phyloP scores from a whole-genome alignment of 1,140 invertebrate species.

The Dendroctonus ponderosae region DNA sequence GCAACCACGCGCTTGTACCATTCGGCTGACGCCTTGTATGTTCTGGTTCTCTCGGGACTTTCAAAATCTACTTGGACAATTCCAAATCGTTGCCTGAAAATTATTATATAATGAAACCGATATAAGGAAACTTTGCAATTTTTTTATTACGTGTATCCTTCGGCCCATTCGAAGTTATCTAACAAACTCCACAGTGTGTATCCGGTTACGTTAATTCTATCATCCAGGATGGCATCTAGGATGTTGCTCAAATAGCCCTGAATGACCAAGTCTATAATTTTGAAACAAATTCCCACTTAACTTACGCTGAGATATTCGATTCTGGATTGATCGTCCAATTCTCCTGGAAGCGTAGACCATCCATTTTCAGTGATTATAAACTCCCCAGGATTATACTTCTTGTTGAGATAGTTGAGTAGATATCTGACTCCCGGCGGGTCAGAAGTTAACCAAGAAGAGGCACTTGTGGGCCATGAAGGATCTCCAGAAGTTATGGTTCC shows the following conservation, averaged over 20 bases:
- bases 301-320: constrained; percentile 52
- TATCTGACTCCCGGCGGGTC: constrained; percentile 53
- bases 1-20: constrained; percentile 19
- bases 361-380: constrained; percentile 72
- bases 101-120: background rate
- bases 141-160: constrained; percentile 52
- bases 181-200: constrained; percentile 65
- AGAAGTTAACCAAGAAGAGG: constrained; percentile 56
- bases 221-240: constrained; percentile 44
- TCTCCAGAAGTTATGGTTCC: constrained; percentile 20
- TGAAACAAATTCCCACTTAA: constrained; percentile 32
- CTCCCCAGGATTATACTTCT: constrained; percentile 59
- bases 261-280: background rate
- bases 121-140: no score
- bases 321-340: constrained; percentile 21
- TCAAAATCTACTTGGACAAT: constrained; percentile 48
- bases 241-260: constrained; percentile 28
- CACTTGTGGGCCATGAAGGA: constrained; percentile 32
- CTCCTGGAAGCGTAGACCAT: constrained; percentile 51
- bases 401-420: constrained; percentile 60
- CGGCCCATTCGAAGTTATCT: constrained; percentile 66
- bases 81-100: constrained; percentile 8
- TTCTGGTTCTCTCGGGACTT: constrained; percentile 50
- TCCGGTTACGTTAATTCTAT: constrained; percentile 50
- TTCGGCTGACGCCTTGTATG: constrained; percentile 24